A percentile compares a stretch with the other conserved stretches of the same genome.
Conservation (phyloP, 2,113 vertebrate genomes). For the Nymphicus hollandicus region DNA sequence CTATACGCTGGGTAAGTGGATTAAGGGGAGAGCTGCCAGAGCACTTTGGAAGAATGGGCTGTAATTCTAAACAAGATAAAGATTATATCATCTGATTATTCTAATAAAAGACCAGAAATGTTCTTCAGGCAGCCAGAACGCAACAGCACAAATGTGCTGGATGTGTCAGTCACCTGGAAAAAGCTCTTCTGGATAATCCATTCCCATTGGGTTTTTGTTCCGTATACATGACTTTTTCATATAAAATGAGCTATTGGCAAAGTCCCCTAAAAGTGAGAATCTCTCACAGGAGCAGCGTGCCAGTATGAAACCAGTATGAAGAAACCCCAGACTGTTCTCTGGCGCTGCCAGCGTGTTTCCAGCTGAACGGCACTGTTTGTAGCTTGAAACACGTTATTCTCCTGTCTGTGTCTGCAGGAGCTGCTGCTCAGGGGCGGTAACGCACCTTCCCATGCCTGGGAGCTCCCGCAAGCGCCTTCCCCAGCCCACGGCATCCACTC, state of each 20-base stretch:
- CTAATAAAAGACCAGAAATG: background rate
- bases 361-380: background rate
- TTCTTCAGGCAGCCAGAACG: background rate
- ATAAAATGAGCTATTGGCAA: background rate
- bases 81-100: background rate
- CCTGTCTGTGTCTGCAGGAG: background rate
- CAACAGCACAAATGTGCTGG: background rate
- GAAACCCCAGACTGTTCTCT: background rate
- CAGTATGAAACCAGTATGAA: background rate
- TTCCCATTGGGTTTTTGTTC: background rate
- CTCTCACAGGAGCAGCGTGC: background rate
- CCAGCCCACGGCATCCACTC: background rate
- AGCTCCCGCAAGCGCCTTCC: background rate
- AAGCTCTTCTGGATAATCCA: background rate
- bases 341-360: background rate
- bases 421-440: background rate
- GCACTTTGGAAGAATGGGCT: background rate
- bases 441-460: background rate
- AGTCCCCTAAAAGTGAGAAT: background rate
- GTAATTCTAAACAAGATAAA: background rate
- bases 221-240: background rate
- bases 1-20: background rate
- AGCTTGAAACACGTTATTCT: background rate
- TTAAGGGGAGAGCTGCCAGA: background rate
- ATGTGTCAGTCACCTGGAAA: background rate